Base-by-base conservation (phyloP, 2,888 invertebrate genomes). In the Dinocampus coccinellae region DNA sequence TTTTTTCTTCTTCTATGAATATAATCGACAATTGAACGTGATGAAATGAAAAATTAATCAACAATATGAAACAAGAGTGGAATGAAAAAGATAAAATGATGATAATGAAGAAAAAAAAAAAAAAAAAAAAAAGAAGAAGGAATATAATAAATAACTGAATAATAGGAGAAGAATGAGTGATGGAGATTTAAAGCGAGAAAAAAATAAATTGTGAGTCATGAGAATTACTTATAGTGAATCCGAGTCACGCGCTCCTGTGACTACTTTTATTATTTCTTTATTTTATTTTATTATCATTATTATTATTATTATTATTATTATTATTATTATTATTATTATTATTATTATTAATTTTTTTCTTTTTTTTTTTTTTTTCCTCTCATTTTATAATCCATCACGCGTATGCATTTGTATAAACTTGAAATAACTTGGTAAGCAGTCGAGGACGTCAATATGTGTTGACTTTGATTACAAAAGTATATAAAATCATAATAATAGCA, bases 221-320 rank as follows among this genome's bases (percentile, higher is more conserved):
- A 66, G 66, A 66, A 57, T 57, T 22, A 57, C 26, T 55, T 36
- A 57, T 66, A 66, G 34, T 66, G 57, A 66, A 66, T 39, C 26
- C 39, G 9, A 66, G 55, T 66, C 55, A 66, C 66, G 66, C 33
- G 55, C 34, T 26, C 39, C n/a, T n/a, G n/a, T n/a, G n/a, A n/a
- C n/a, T n/a, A n/a, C n/a, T n/a, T n/a, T n/a, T n/a, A n/a, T n/a
- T n/a, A n/a, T n/a, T n/a, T n/a, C n/a, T n/a, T n/a, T n/a, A n/a
- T n/a, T n/a, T n/a, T n/a, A n/a, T n/a, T n/a, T n/a, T n/a, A n/a
- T n/a, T n/a, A n/a, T n/a, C n/a, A n/a, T n/a, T n/a, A n/a, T n/a
- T n/a, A n/a, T n/a, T n/a, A n/a, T n/a, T n/a, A n/a, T n/a, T n/a
- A n/a, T n/a, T n/a, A n/a, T n/a, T n/a, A n/a, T n/a, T n/a, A n/a